Conservation (phyloP, 2,888 invertebrate species). For the Embidobia sp. region DNA sequence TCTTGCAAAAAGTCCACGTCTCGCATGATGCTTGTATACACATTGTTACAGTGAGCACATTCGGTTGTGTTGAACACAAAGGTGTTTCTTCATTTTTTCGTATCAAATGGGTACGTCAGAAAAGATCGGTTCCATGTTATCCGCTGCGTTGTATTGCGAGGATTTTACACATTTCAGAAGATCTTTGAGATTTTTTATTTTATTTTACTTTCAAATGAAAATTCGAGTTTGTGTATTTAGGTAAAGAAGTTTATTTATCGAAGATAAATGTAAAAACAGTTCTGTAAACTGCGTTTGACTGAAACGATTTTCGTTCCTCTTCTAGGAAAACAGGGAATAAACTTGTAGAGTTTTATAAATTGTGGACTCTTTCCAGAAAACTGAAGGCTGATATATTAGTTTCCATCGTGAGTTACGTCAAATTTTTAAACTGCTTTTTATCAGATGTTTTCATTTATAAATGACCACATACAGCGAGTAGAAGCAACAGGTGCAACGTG, state of each 20-base stretch:
- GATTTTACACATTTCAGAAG: no score
- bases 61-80: conserved; percentile 16
- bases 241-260: no score
- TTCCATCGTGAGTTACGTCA: not conserved
- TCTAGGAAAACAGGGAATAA: not conserved
- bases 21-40: conserved; percentile 28
- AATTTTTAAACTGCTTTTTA: not conserved
- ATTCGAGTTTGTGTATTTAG: no score
- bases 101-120: conserved; percentile 11
- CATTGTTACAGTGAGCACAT: conserved; percentile 35
- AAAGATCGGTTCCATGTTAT: no score
- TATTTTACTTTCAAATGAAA: not conserved
- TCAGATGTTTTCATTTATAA: not conserved
- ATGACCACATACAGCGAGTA: not conserved
- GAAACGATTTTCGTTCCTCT: not conserved
- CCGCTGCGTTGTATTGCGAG: no score
- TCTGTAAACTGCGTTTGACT: not conserved
- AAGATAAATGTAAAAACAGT: no score
- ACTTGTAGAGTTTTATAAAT: not conserved
- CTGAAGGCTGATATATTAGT: not conserved
- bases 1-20: conserved; percentile 30
- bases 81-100: conserved; percentile 15
- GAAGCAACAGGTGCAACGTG: not conserved
- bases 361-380: not conserved
- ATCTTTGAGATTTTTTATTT: no score